Evolutionary conservation across 30 jellyfish, hydroid and myxozoan species (phyloP).

Genomic region (Cassiopea andromeda): DNA sequence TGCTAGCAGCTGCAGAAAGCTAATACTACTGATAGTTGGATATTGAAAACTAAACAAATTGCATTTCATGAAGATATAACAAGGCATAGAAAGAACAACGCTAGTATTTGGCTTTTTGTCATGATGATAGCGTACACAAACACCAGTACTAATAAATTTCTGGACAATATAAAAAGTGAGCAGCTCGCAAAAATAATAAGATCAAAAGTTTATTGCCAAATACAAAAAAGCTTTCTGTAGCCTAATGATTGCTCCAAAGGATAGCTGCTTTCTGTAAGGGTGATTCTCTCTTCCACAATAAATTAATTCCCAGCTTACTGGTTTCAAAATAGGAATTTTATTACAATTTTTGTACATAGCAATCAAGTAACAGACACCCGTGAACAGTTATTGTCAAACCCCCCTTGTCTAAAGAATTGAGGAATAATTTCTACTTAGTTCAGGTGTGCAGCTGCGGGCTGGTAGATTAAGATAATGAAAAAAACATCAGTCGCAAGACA

Average conservation of each 20-base stretch:
- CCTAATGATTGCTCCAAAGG: background rate
- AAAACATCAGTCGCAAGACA: constrained; percentile 9
- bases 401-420: background rate
- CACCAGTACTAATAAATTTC: too few relatives aligned
- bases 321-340: too few relatives aligned
- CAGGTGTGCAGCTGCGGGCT: constrained; percentile 15
- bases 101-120: too few relatives aligned
- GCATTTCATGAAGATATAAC: too few relatives aligned
- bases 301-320: too few relatives aligned
- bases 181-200: background rate
- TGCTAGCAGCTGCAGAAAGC: background rate
- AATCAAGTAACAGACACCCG: background rate
- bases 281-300: too few relatives aligned
- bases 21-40: too few relatives aligned
- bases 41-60: too few relatives aligned
- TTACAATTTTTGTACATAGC: background rate
- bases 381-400: background rate
- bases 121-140: too few relatives aligned
- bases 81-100: too few relatives aligned
- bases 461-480: constrained; percentile 23
- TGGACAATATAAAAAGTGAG: too few relatives aligned
- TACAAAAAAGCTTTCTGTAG: background rate
- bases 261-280: too few relatives aligned
- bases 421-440: background rate
- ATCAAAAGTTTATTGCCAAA: background rate